Conservation (phyloP, 2,797 vertebrate species). For the Vespertilio murinus region DNA sequence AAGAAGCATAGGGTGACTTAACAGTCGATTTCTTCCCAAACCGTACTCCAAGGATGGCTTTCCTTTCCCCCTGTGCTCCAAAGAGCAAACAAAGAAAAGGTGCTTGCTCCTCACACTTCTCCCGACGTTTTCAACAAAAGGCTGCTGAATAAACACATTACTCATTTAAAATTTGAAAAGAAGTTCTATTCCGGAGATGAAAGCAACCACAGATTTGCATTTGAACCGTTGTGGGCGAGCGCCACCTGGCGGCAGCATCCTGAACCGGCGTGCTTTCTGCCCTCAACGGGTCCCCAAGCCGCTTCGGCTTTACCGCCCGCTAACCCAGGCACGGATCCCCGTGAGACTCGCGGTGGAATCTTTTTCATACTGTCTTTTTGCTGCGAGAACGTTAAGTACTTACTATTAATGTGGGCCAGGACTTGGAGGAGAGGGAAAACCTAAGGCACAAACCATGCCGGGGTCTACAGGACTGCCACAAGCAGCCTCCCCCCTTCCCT, state of each 20-base stretch:
- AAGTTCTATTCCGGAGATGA: constrained; percentile 62
- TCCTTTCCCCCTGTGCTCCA: constrained; percentile 32
- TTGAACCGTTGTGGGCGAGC: constrained; percentile 83
- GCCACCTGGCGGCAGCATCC: constrained; percentile 82
- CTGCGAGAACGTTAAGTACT: background rate
- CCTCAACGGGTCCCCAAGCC: constrained; percentile 35
- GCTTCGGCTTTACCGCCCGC: background rate
- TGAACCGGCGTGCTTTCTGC: background rate
- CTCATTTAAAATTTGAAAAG: constrained; percentile 77
- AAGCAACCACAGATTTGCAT: constrained; percentile 72
- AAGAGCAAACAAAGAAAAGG: constrained; percentile 65
- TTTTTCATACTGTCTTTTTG: background rate
- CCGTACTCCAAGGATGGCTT: constrained; percentile 13
- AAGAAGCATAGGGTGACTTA: constrained; percentile 27
- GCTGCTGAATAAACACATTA: constrained; percentile 81
- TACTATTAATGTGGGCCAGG: background rate
- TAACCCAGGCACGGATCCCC: background rate
- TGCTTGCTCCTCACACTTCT: constrained; percentile 71
- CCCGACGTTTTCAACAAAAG: constrained; percentile 81
- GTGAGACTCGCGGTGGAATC: background rate
- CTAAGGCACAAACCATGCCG: background rate
- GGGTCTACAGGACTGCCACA: background rate
- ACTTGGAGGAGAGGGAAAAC: background rate
- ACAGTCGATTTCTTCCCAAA: constrained; percentile 56
- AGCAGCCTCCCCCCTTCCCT: background rate